Evolutionary conservation across 2,113 vertebrate species (phyloP), one percentile per base, ranked within the genome.

Genomic region (Xiphorhynchus elegans): DNA sequence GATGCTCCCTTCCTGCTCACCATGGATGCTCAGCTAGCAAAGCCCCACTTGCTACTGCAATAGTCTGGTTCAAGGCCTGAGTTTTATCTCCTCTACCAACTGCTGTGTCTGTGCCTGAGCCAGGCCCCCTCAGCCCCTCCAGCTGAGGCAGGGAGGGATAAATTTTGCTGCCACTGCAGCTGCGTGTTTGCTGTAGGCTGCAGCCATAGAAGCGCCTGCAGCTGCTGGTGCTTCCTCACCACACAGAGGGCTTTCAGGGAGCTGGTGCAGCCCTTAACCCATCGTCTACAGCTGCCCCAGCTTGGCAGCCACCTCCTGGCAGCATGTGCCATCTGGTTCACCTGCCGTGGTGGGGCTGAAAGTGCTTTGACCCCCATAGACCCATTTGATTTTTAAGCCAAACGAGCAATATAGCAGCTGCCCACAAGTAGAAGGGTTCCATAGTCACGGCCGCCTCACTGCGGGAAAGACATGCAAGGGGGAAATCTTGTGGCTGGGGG

Each of bases 201-300:
- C 23, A 9, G 47, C 60, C 29, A 21, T n/a, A 29, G 35, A 66
- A n/a, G 23, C 23, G 8, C 64, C 55, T 59, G 74, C n/a, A 55
- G 75, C n/a, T 70, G 58, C 78, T 49, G 89, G 9, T 4, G 17
- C 42, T 39, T 75, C 59, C 44, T 26, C 28, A 40, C 53, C 39
- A 24, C 25, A 21, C 13, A 31, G 76, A 49, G 19, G 37, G 7
- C 5, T 14, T 53, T 46, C 7, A 47, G 42, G n/a, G 42, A 67
- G 13, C 24, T 5, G 8, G 5, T 4, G 10, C 17, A 42, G 50
- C 35, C 53, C 44, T 33, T 59, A 16, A 13, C 31, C 44, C 39
- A 3, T 4, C 0, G 0, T 20, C 73, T 80, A 44, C 7, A 19
- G 62, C 62, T 75, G 60, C 14, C 25, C 10, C 15, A 11, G 47